Evolutionary conservation across 2,113 vertebrate genomes (phyloP).

Genomic region (Micronycteris hirsuta): DNA sequence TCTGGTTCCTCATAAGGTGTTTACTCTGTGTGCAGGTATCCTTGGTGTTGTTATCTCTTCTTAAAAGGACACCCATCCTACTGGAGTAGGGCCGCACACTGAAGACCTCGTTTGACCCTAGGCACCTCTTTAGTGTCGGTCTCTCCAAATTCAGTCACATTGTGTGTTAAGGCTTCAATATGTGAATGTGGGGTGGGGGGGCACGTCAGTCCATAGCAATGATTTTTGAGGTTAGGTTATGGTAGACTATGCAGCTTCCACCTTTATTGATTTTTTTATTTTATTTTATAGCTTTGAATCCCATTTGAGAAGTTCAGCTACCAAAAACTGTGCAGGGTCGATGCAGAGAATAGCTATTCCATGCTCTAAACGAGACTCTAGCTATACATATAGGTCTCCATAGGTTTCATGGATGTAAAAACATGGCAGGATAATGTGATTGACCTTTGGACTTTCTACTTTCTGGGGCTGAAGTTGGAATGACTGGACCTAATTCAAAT

Average conservation of each 20-base stretch:
- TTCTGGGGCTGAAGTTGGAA: background rate
- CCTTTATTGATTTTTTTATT: background rate
- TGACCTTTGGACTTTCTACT: background rate
- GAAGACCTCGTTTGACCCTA: background rate
- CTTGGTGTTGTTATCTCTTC: background rate
- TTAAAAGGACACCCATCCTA: background rate
- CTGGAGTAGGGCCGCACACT: background rate
- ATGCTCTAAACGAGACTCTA: background rate
- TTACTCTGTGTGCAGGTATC: background rate
- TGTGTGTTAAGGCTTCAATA: background rate
- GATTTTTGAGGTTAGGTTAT: background rate
- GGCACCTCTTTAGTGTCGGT: background rate
- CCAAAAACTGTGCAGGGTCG: background rate
- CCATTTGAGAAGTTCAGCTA: background rate
- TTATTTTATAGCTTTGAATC: background rate
- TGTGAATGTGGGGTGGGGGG: background rate
- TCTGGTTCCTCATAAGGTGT: background rate
- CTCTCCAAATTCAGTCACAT: background rate
- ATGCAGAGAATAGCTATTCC: background rate
- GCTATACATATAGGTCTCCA: background rate
- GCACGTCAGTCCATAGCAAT: background rate
- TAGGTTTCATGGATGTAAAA: background rate
- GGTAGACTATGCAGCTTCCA: background rate
- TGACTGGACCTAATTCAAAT: background rate
- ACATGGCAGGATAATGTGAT: background rate